These are phyloP conservation scores for Myiotriccus ornatus DNA, from an alignment of 2,797 vertebrate genomes.

Conservation along the genomic window DNA sequence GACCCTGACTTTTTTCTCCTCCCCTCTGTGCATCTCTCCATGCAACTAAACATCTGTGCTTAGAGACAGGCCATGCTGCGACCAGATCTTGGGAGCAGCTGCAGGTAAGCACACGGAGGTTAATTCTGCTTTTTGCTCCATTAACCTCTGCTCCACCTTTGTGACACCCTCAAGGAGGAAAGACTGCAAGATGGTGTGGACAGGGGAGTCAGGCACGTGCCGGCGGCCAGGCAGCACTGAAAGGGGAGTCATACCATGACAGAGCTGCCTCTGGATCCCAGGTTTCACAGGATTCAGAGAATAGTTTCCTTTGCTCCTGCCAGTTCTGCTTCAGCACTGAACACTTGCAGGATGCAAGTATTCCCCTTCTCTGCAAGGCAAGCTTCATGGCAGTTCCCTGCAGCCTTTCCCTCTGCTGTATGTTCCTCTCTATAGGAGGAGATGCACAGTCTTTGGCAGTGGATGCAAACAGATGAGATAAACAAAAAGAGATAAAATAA, in stretches of 20 bases:
- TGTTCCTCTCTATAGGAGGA: neutral
- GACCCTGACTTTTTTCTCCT: neutral
- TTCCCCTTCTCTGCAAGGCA: neutral
- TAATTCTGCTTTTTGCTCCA: constrained; percentile 31
- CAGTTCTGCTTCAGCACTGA: neutral
- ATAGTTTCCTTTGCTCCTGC: neutral
- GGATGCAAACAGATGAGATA: neutral
- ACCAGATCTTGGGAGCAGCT: neutral
- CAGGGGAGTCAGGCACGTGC: neutral
- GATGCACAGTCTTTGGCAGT: neutral
- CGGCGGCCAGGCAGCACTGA: neutral
- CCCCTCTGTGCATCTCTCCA: neutral
- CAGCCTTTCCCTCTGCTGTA: neutral
- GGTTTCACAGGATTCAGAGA: neutral
- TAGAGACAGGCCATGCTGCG: neutral
- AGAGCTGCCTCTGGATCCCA: neutral
- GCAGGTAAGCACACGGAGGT: neutral
- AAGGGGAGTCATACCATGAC: fast-evolving
- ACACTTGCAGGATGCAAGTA: neutral
- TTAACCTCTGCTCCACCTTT: constrained; percentile 34
- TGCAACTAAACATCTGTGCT: fast-evolving
- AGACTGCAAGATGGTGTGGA: fast-evolving
- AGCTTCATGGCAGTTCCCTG: neutral
- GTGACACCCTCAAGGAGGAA: neutral
- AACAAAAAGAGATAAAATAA: constrained; percentile 2